Conservation (phyloP, 2,888 invertebrate genomes). For the Phorcus lineatus region DNA sequence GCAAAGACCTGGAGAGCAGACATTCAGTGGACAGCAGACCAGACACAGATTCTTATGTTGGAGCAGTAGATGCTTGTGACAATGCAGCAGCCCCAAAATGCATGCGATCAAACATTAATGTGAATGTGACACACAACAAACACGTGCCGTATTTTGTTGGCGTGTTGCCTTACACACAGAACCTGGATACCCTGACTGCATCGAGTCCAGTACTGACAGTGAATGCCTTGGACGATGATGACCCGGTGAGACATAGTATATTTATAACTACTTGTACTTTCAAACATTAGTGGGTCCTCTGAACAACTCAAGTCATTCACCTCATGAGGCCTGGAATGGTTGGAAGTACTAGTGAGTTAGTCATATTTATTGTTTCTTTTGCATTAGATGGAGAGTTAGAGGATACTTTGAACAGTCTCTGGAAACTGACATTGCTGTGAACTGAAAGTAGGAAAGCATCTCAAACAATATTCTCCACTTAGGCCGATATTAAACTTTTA, state of each 20-base stretch:
- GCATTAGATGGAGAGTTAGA: no score
- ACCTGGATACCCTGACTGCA: slow-evolving; percentile 46
- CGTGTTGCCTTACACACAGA: slow-evolving; percentile 49
- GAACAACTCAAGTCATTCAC: no score
- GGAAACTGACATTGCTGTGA: no score
- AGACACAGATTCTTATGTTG: background rate
- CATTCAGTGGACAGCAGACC: background rate
- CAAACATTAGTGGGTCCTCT: no score
- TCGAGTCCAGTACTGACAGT: slow-evolving; percentile 54
- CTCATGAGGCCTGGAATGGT: no score
- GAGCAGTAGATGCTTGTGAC: slow-evolving; percentile 5
- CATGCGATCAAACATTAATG: slow-evolving; percentile 51
- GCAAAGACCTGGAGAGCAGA: slow-evolving; percentile 39
- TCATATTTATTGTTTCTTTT: no score
- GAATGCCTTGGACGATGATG: slow-evolving; percentile 51
- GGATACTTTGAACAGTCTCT: no score
- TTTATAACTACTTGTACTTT: no score
- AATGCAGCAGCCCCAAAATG: slow-evolving; percentile 30
- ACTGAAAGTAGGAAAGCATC: no score
- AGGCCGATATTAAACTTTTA: no score
- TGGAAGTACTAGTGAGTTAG: no score
- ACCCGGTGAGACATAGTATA: slow-evolving; percentile 38
- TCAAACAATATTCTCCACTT: no score
- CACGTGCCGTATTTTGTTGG: slow-evolving; percentile 55
- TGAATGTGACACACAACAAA: slow-evolving; percentile 63